Evolutionary conservation across 1,140 invertebrate genomes (phyloP).

Genomic region (Adoxophyes honmai): DNA sequence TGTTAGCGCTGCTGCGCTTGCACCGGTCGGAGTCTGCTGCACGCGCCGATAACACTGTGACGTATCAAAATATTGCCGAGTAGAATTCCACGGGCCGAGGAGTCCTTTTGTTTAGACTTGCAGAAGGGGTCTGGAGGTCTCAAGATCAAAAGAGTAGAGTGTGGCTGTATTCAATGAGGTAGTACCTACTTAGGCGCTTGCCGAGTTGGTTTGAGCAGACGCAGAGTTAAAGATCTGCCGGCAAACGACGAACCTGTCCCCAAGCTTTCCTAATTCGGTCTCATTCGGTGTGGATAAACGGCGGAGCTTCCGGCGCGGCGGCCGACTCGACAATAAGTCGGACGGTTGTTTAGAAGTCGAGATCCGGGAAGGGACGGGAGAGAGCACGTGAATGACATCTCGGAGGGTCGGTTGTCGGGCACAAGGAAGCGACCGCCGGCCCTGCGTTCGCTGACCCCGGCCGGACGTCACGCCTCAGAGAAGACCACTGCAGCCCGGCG

Average conservation of each 20-base stretch:
- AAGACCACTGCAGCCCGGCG: conserved; percentile 47
- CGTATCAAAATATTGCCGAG: too few species aligned
- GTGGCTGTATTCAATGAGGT: too few species aligned
- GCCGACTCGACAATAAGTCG: conserved; percentile 5
- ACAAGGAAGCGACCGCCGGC: conserved; percentile 61
- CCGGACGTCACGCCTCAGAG: conserved; percentile 68
- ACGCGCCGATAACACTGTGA: conserved; percentile 30
- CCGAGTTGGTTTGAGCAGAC: too few species aligned
- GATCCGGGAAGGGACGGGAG: conserved; percentile 31
- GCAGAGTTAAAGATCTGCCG: too few species aligned
- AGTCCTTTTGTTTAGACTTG: too few species aligned
- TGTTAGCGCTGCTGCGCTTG: conserved; percentile 55
- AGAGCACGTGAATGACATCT: conserved; percentile 58
- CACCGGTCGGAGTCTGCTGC: conserved; percentile 31
- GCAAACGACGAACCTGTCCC: too few species aligned
- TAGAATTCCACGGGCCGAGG: too few species aligned
- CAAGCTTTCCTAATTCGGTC: background rate
- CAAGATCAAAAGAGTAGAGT: too few species aligned
- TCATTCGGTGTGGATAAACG: conserved; percentile 5
- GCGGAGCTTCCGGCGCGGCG: conserved; percentile 3
- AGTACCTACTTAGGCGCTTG: too few species aligned
- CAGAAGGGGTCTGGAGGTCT: too few species aligned
- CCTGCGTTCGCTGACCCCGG: conserved; percentile 68
- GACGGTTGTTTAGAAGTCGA: conserved; percentile 18
- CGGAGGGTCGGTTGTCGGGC: conserved; percentile 53